Evolutionary conservation across 2,888 invertebrate genomes (phyloP), one percentile per base, ranked within the genome.

Genomic region (Molanna angustata): DNA sequence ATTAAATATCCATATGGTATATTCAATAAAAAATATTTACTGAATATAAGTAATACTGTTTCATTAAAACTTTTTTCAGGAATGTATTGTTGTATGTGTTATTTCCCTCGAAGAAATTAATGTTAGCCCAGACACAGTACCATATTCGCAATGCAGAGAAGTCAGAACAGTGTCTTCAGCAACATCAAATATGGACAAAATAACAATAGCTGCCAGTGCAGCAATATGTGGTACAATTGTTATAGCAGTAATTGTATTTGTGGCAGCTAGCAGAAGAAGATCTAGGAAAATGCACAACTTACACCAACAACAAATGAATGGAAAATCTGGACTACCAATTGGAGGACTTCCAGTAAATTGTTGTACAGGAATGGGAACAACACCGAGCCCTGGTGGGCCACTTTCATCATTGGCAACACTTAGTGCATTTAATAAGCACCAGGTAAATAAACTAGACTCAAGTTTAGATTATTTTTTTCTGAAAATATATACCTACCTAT

Each of bases 181-280:
- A 41, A 85, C 90, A 47, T 88, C 90, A 50, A 90, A 92, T 73
- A 92, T 94, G 90, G 94, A 94, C 74, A 94, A 93, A 72, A 92
- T 94, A 65, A 94, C 94, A 47, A 94, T 94, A 65, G 93, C 90
- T 18, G 93, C 93, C 2, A 91, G 92, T 66, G 93, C 93, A 16
- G 93, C 93, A 52, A 94, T 94, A 66, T 94, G 94, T 70, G 91
- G 90, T 35, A 93, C 93, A 35, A 92, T 94, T 63, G 88, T 94
- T 54, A 84, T 93, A 40, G 94, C 93, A 0, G 91, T 94, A 52
- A 86, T 94, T 61, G 85, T 94, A 61, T 93, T 94, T 70, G 86
- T 94, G 48, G 90, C 91, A 42, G 92, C 93, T 17, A 90, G 90
- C 61, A 82, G 86, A 56, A 81, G 90, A 58, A 79, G 90, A 53